These are phyloP conservation scores for Azemiops feae DNA, from an alignment of 2,113 vertebrate species.

Conservation along the genomic window DNA sequence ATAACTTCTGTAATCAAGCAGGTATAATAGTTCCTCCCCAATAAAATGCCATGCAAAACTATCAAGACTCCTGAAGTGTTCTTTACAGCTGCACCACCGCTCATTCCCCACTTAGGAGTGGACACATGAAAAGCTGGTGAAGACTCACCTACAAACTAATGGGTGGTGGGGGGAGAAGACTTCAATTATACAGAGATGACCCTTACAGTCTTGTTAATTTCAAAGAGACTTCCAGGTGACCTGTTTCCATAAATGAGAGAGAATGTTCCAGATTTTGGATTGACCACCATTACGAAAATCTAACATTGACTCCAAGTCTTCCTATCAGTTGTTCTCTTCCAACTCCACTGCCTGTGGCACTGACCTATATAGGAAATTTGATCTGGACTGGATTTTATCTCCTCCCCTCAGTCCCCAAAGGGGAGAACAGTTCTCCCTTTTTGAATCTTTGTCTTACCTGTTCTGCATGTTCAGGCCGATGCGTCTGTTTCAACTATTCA, in stretches of 20 bases:
- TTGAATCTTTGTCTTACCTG: neutral
- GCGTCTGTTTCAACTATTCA: neutral
- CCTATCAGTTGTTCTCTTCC: neutral
- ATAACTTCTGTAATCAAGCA: constrained; percentile 18
- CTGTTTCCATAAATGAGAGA: neutral
- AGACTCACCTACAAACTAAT: neutral
- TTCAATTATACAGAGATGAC: neutral
- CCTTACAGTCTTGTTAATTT: neutral
- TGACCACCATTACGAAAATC: neutral
- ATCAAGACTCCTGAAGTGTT: constrained; percentile 17
- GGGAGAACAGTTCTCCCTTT: neutral
- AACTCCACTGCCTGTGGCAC: neutral
- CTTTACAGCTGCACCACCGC: constrained; percentile 24
- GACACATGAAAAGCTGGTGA: neutral
- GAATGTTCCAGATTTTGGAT: neutral
- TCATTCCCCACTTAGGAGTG: neutral
- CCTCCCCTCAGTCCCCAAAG: neutral
- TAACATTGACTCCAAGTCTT: neutral
- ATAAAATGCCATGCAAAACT: constrained; percentile 37
- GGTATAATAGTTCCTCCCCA: constrained; percentile 21
- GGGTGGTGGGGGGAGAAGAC: neutral
- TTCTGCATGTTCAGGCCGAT: neutral
- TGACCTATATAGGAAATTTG: neutral
- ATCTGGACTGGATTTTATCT: neutral
- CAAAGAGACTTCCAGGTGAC: neutral